Evolutionary conservation across 2,113 vertebrate species (phyloP), one percentile per base, ranked within the genome.

Genomic region (Oenanthe melanoleuca): DNA sequence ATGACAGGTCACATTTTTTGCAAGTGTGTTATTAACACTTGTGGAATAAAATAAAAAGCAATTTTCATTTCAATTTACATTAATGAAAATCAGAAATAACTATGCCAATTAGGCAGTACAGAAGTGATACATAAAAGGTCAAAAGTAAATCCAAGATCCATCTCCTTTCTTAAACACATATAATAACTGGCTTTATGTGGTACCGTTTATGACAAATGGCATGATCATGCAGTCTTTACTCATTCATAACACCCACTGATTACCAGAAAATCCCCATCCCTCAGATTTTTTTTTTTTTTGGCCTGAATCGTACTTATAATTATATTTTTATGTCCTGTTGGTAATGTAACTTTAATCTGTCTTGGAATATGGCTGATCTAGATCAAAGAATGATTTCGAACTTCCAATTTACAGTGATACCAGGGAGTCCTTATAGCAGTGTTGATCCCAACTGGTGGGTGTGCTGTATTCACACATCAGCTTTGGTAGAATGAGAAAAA

Each of bases 401-500:
- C 69, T 49, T 72, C 57, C 67, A 77, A 37, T 52, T 52, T 42
- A 55, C 55, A 65, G 55, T 44, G 66, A 77, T 94, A 70, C 15
- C 49, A 87, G 42, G 63, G 83, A 87, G 29, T 55, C 65, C 85
- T 95, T 61, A 75, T 11, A 95, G 37, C 29, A 90, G 56, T 44
- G 21, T 31, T 74, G 83, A 79, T 55, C 93, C 20, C 65, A 87
- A 50, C 66, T 86, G 52, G 26, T 90, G 79, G n/a, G 74, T 63
- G 86, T 80, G 81, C 89, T 31, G 15, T 67, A 45, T 94, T 96
- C 89, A 94, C 90, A 96, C 84, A 95, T 94, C 96, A 97, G 95
- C 87, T 96, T 95, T 88, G 86, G 97, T 96, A 93, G 94, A 97
- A 97, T 77, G 95, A 97, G 88, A 88, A 97, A 97, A 97, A 98